Evolutionary conservation across 2,113 vertebrate species (phyloP).

Genomic region (Leucopsar rothschildi): DNA sequence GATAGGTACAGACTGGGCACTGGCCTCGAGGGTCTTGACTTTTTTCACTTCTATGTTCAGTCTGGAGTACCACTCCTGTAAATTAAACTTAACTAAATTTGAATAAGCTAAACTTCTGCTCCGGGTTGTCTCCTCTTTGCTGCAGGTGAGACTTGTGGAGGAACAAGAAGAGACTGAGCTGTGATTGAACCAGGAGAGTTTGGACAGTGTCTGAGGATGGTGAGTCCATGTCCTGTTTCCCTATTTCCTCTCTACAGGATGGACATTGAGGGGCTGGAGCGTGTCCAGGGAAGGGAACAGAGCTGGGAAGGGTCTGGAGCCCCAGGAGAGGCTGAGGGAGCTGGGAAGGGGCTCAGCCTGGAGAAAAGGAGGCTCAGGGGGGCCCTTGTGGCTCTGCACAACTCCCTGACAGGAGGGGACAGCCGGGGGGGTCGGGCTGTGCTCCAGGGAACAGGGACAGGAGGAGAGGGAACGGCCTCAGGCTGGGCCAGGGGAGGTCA

Average conservation of each 20-base stretch:
- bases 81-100: not conserved
- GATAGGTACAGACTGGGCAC: not conserved
- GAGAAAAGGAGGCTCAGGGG: not conserved
- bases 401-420: not conserved
- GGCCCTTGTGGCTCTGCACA: not conserved
- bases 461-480: not conserved
- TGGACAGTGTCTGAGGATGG: constrained; percentile 23
- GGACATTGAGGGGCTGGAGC: not conserved
- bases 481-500: not conserved
- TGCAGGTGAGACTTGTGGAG: constrained; percentile 7
- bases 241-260: not conserved
- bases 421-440: not conserved
- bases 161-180: not conserved
- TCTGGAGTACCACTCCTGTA: not conserved
- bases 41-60: not conserved
- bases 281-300: fast-evolving
- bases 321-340: not conserved
- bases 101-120: not conserved
- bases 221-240: not conserved
- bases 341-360: not conserved
- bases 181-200: not conserved
- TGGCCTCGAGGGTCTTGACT: not conserved
- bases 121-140: not conserved
- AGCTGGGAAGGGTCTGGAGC: not conserved
- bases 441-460: not conserved